Conservation (phyloP, 1,140 invertebrate genomes). For the Diabrotica virgifera region DNA sequence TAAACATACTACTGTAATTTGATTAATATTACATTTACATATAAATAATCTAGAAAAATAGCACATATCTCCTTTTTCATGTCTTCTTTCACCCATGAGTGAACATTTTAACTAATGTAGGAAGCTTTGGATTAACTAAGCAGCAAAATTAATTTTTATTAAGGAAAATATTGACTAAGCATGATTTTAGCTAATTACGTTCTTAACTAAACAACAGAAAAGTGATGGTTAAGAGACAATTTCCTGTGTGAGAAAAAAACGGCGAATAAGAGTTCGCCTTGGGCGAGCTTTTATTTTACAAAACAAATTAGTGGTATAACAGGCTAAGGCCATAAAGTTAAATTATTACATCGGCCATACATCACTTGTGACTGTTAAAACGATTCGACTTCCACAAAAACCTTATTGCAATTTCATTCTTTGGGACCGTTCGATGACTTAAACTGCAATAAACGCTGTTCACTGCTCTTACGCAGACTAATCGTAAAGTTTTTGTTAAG, state of each 20-base stretch:
- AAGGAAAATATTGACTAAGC: too few relatives aligned
- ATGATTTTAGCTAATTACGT: too few relatives aligned
- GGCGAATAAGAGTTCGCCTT: conserved; percentile 12
- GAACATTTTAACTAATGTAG: too few relatives aligned
- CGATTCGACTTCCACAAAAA: conserved; percentile 30
- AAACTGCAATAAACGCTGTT: conserved; percentile 35
- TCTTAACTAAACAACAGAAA: too few relatives aligned
- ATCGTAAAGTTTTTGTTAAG: conserved; percentile 7
- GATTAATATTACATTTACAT: too few relatives aligned
- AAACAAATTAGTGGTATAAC: conserved; percentile 32
- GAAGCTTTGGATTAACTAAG: too few relatives aligned
- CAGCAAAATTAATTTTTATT: too few relatives aligned
- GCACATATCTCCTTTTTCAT: too few relatives aligned
- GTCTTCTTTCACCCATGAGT: too few relatives aligned
- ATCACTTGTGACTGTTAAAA: conserved; percentile 31
- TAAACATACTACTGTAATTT: too few relatives aligned
- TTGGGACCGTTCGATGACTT: conserved; percentile 31
- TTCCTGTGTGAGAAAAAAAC: not conserved
- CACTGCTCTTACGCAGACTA: conserved; percentile 36
- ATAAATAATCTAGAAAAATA: too few relatives aligned
- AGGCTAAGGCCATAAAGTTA: conserved; percentile 27
- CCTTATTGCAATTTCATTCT: conserved; percentile 32
- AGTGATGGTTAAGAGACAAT: too few relatives aligned
- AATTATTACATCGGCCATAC: conserved; percentile 30
- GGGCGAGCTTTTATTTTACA: conserved; percentile 27